Evolutionary conservation across 2,888 invertebrate genomes (phyloP).

Genomic region (Apamea monoglypha): DNA sequence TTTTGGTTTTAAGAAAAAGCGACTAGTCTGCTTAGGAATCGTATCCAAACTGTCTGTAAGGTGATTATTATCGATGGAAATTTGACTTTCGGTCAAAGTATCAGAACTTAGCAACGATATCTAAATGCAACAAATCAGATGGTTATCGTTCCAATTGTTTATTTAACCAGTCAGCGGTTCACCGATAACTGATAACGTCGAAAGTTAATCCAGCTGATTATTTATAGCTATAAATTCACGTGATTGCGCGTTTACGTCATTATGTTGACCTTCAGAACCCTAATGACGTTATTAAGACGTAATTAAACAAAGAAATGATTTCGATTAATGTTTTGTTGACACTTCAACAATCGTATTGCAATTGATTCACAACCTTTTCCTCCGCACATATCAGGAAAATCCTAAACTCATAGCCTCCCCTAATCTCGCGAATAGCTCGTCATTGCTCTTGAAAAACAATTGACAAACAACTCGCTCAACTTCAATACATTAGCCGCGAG

Average conservation of each 20-base stretch:
- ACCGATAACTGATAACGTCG: conserved; percentile 45
- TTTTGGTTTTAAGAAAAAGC: neutral
- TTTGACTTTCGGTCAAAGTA: neutral
- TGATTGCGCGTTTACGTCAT: conserved; percentile 24
- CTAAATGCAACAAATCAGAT: conserved; percentile 17
- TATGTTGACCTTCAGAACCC: conserved; percentile 33
- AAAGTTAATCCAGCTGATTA: conserved; percentile 47
- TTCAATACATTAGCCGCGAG: neutral
- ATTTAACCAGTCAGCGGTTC: conserved; percentile 18
- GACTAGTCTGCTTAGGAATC: neutral
- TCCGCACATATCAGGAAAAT: neutral
- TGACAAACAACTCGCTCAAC: neutral
- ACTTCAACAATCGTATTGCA: conserved; percentile 2
- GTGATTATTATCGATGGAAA: neutral
- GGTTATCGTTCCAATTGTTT: conserved; percentile 24
- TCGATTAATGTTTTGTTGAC: conserved; percentile 2
- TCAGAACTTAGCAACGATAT: conserved; percentile 6
- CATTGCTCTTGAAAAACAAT: conserved; percentile 2
- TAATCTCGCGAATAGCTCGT: neutral
- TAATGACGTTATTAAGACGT: conserved; percentile 32
- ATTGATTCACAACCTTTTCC: neutral
- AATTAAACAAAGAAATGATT: conserved; percentile 28
- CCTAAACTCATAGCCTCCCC: neutral
- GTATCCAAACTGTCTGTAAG: neutral
- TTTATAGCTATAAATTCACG: conserved; percentile 35